These are phyloP conservation scores for Anguilla rostrata DNA, from an alignment of 2,113 vertebrate species.

Conservation along the genomic window DNA sequence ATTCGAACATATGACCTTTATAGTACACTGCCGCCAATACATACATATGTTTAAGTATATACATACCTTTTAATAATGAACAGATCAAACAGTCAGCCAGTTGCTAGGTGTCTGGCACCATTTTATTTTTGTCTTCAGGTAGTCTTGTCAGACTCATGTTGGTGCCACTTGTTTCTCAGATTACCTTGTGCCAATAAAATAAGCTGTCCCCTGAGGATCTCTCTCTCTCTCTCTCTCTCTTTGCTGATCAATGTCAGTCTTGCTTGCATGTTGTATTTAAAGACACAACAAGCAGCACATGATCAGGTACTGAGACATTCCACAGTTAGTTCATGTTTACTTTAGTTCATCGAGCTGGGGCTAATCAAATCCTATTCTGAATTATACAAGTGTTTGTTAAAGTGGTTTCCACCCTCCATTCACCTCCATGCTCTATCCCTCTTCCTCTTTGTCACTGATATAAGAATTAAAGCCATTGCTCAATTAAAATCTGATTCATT, in stretches of 20 bases:
- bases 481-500: background rate
- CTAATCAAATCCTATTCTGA: background rate
- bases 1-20: no score
- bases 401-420: background rate
- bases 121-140: slow-evolving; percentile 63
- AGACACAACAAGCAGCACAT: background rate
- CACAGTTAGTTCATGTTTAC: background rate
- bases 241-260: background rate
- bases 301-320: background rate
- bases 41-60: slow-evolving; percentile 4
- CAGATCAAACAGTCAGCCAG: slow-evolving; percentile 49
- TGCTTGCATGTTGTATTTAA: background rate
- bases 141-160: slow-evolving; percentile 56
- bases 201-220: slow-evolving; percentile 9
- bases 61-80: slow-evolving; percentile 68
- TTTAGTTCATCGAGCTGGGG: background rate
- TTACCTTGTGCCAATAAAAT: slow-evolving; percentile 44
- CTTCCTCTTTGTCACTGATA: background rate
- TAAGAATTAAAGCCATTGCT: background rate
- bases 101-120: slow-evolving; percentile 59
- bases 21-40: no score
- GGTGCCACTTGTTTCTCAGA: slow-evolving; percentile 49
- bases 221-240: background rate
- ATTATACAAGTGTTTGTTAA: background rate
- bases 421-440: background rate